Conservation (phyloP, 2,113 vertebrate genomes). For the Otis tarda region DNA sequence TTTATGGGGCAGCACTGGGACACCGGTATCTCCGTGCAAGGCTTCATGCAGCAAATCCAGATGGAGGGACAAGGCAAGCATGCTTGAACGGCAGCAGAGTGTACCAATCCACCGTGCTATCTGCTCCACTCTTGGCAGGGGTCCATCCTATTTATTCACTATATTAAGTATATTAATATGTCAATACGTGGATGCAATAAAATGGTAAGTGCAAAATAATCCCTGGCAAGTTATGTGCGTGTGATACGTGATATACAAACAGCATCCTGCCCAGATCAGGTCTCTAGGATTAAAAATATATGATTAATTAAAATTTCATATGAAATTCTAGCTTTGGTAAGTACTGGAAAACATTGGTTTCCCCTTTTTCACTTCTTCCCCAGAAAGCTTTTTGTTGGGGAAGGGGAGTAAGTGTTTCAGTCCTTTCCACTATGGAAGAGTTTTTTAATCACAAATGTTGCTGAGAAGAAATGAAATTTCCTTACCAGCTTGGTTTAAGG, state of each 20-base stretch:
- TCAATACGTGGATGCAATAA: background rate
- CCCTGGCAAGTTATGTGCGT: background rate
- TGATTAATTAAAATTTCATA: conserved; percentile 15
- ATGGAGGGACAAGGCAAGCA: background rate
- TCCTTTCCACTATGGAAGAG: conserved; percentile 10
- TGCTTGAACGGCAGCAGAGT: background rate
- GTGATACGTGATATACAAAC: background rate
- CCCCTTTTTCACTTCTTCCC: background rate
- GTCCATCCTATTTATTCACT: background rate
- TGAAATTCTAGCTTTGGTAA: conserved; percentile 22
- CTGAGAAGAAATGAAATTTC: conserved; percentile 18
- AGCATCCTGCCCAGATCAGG: background rate
- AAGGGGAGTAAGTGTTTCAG: conserved; percentile 30
- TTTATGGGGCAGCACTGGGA: background rate
- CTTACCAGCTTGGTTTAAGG: conserved; percentile 27
- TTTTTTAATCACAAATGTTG: background rate
- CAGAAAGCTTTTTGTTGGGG: background rate
- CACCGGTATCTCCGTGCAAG: background rate
- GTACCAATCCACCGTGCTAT: background rate
- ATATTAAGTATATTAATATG: background rate
- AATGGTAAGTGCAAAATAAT: background rate
- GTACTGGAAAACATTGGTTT: conserved; percentile 27
- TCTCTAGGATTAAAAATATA: conserved; percentile 18
- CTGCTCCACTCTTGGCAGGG: background rate
- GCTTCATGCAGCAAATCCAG: background rate